Evolutionary conservation across 2,888 invertebrate genomes (phyloP), one percentile per base, ranked within the genome.

Genomic region (Polymixis lichenea): DNA sequence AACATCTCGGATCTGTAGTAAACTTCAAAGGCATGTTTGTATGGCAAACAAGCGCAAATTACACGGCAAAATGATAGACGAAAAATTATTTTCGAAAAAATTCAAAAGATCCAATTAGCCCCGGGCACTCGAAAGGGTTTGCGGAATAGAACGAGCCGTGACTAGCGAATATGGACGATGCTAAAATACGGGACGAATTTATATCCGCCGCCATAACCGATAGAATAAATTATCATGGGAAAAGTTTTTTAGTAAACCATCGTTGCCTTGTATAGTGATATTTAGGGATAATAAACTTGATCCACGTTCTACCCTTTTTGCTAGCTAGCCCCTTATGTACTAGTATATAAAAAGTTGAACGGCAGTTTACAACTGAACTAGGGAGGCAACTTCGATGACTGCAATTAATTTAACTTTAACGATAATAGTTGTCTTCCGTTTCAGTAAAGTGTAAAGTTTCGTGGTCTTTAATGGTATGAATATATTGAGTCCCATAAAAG

Each of bases 71-170:
- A 92, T 94, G 91, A 92, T 94, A 93, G 93, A 94, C 91, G 93
- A 93, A 93, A 94, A 93, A 93, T 92, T 91, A 91, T 92, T 92
- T 91, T 87, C 84, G 85, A 86, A 90, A 89, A 91, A 90, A 92
- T 93, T 94, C 93, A 94, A 94, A 94, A 93, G 94, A 94, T 93
- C 93, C 94, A 94, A 94, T 94, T 94, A 94, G 93, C 92, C 91
- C 89, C 81, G 89, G 87, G 89, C 91, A 90, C 93, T 93, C 91
- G 91, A 93, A 94, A 92, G 93, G 92, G 93, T 92, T 91, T 90
- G 83, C 90, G 90, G 90, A 85, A 90, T 92, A 90, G 91, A 90
- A 90, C 92, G 88, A 91, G 91, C 89, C 89, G 89, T 94, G 94
- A 94, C 94, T 93, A 90, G 93, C 91, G 86, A 92, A 92, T 94